Evolutionary conservation across 1,140 invertebrate species (phyloP).

Genomic region (Calliopsis andreniformis): DNA sequence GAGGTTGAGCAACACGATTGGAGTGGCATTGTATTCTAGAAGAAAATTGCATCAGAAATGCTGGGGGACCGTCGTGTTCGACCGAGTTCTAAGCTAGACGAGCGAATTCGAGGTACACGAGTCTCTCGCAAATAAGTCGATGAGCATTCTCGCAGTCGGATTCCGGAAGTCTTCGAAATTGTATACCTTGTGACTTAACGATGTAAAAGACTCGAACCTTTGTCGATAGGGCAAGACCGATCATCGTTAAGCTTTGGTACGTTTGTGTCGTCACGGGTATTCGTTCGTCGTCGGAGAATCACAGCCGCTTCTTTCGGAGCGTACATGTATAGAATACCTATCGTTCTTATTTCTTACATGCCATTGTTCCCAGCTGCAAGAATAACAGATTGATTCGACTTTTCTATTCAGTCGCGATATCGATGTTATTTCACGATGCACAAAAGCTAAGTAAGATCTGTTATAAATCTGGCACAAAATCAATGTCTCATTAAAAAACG

Average conservation of each 20-base stretch:
- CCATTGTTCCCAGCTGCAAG: not conserved
- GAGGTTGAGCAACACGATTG: constrained; percentile 19
- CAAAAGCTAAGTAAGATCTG: not conserved
- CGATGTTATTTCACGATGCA: not conserved
- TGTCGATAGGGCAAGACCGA: no score
- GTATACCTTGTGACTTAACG: not conserved
- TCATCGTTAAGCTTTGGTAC: no score
- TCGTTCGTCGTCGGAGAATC: no score
- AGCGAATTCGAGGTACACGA: constrained; percentile 11
- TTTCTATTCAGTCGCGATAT: not conserved
- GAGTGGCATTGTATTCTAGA: constrained; percentile 22
- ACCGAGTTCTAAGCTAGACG: not conserved
- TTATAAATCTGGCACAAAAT: not conserved
- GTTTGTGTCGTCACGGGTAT: no score
- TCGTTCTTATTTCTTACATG: no score
- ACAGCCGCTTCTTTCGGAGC: no score
- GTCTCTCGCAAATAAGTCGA: constrained; percentile 19
- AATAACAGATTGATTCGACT: constrained; percentile 11
- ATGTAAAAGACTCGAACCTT: no score
- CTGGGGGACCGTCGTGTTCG: not conserved
- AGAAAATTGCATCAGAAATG: constrained; percentile 32
- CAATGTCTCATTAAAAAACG: no score
- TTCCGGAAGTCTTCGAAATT: not conserved
- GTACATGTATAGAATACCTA: no score
- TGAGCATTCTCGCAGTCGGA: not conserved